Evolutionary conservation across 2,797 vertebrate genomes (phyloP), one percentile per base, ranked within the genome.

Genomic region (Spondyliosoma cantharus): DNA sequence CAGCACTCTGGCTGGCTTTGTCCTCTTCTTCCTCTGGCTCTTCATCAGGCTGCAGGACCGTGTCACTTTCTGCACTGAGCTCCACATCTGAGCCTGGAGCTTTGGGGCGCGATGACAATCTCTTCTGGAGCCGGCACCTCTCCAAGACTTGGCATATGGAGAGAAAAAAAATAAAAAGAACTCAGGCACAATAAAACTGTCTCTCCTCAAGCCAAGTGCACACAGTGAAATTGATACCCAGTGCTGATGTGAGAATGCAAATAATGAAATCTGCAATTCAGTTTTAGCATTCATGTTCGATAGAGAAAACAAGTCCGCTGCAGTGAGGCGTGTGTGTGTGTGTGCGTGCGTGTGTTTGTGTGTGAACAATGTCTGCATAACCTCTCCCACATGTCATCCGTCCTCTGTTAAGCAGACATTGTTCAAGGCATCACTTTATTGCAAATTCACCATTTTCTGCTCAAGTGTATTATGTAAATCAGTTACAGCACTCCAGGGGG

Each of bases 61-160:
- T 86, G 81, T 96, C 95, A 54, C 95, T 96, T 64, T 95, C 95
- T 32, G 93, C 90, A 19, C 95, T 95, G 50, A 89, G 92, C 83
- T 96, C 95, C 80, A 95, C 88, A 25, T 95, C 94, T 3, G 95
- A 95, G 86, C 82, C 62, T 0, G 77, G 70, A 50, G 69, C 73
- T 62, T 76, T 79, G 37, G 83, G 76, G 72, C 82, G 62, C 0
- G 61, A 84, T 11, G 84, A 90, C 43, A 95, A 84, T 53, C 77
- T 93, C 85, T 89, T 93, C 78, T 94, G 93, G 53, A 95, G 92
- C 42, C 89, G 89, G 62, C 86, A 69, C 77, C 91, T 85, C 78
- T 93, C 87, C 86, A 91, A 87, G 57, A 92, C 93, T 93, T 83
- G 78, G 70, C 76, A 74, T 5, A 46, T 7, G 63, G 53, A 71